Percentiles rank a stretch among this genome's conserved stretches.
phyloP scores from a whole-genome alignment of 2,888 invertebrate genomes.

The Pachydiplax longipennis region DNA sequence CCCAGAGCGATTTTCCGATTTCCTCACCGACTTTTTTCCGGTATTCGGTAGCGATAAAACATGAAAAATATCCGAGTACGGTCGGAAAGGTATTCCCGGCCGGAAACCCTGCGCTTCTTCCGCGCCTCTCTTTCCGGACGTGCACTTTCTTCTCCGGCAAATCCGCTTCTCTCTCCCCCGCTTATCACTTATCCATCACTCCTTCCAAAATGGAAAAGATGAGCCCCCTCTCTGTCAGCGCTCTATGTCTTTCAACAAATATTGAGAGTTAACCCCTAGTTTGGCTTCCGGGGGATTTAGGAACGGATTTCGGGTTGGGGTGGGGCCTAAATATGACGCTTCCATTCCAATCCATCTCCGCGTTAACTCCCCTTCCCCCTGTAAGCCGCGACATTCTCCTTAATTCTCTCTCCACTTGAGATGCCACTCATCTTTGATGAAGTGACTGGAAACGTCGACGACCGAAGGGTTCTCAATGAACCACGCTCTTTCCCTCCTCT shows the following conservation, averaged over 20 bases:
- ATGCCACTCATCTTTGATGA: conserved; percentile 28
- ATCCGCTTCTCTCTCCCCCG: not conserved
- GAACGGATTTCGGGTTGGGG: not conserved
- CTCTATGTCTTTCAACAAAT: conserved; percentile 16
- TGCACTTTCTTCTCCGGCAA: not conserved
- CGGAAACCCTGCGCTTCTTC: not conserved
- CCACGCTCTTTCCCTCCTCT: not conserved
- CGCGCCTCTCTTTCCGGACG: not conserved
- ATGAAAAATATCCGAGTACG: too few species aligned
- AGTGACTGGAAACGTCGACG: conserved; percentile 5
- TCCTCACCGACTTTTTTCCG: too few species aligned
- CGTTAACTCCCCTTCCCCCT: not conserved
- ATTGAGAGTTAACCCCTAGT: conserved; percentile 33
- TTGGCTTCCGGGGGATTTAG: conserved; percentile 36
- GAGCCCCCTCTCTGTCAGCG: conserved; percentile 33
- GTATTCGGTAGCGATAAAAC: too few species aligned
- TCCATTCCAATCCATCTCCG: conserved; percentile 2
- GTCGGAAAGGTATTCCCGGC: too few species aligned
- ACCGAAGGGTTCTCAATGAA: not conserved
- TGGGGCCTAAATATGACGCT: not conserved
- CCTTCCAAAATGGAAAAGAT: conserved; percentile 39
- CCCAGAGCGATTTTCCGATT: too few species aligned
- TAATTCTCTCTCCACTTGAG: conserved; percentile 10
- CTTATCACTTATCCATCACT: conserved; percentile 30
- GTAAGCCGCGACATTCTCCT: not conserved